These are phyloP conservation scores for Danio rerio DNA, from an alignment of 2,113 vertebrate genomes.

Conservation along the genomic window GRCz12tu NC_133197.1:17171501-17172000, in stretches of 20 bases:
- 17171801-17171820: too few species aligned
- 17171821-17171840: not conserved
- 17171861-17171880: conserved; percentile 70
- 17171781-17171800: too few species aligned
- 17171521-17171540: too few species aligned
- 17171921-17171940: conserved; percentile 8
- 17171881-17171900: conserved; percentile 64
- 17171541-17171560: too few species aligned
- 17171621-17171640: too few species aligned
- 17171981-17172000: conserved; percentile 55
- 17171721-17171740: too few species aligned
- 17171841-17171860: conserved; percentile 19
- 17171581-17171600: too few species aligned
- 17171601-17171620: too few species aligned
- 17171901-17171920: conserved; percentile 58
- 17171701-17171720: conserved; percentile 49
- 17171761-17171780: too few species aligned
- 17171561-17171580: too few species aligned
- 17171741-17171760: too few species aligned
- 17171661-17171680: conserved; percentile 64
- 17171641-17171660: not conserved
- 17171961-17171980: not conserved
- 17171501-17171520: too few species aligned
- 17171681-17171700: conserved; percentile 69
- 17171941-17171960: conserved; percentile 18